Percentiles rank a stretch among this genome's conserved stretches.
Evolutionary conservation across 2,888 invertebrate genomes (phyloP).

Genomic region (Machimus atricapillus): DNA sequence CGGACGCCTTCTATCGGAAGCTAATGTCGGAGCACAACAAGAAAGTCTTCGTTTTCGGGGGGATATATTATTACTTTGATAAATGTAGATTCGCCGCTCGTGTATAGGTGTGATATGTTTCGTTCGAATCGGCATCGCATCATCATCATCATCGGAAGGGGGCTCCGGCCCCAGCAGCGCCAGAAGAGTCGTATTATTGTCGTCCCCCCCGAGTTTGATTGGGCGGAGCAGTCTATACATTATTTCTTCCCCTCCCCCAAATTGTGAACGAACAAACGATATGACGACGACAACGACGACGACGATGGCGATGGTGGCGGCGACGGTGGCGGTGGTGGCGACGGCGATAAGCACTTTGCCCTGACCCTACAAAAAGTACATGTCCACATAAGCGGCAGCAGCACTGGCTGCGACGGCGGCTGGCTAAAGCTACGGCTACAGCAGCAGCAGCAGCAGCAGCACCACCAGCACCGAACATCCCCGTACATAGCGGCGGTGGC

Average conservation of each 20-base stretch:
- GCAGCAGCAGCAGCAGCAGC: not conserved
- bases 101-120: slow-evolving; percentile 35
- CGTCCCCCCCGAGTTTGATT: slow-evolving; percentile 43
- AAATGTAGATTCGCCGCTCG: not conserved
- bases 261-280: not conserved
- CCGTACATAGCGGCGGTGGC: not conserved
- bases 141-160: slow-evolving; percentile 13
- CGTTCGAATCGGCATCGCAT: slow-evolving; percentile 26
- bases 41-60: not conserved
- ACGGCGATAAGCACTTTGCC: not conserved
- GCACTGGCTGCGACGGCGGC: not conserved
- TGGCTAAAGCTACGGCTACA: not conserved
- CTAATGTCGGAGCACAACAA: not conserved
- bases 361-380: slow-evolving; percentile 28
- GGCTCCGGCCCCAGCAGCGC: not conserved
- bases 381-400: slow-evolving; percentile 16
- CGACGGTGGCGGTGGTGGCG: not conserved
- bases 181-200: slow-evolving; percentile 34
- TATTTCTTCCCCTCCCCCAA: slow-evolving; percentile 30
- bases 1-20: not conserved
- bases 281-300: not conserved
- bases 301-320: slow-evolving; percentile 13
- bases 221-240: slow-evolving; percentile 46
- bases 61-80: slow-evolving; percentile 11
- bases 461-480: not conserved